Evolutionary conservation across 2,113 vertebrate species (phyloP).

Genomic region (Cryptotis parvus): DNA sequence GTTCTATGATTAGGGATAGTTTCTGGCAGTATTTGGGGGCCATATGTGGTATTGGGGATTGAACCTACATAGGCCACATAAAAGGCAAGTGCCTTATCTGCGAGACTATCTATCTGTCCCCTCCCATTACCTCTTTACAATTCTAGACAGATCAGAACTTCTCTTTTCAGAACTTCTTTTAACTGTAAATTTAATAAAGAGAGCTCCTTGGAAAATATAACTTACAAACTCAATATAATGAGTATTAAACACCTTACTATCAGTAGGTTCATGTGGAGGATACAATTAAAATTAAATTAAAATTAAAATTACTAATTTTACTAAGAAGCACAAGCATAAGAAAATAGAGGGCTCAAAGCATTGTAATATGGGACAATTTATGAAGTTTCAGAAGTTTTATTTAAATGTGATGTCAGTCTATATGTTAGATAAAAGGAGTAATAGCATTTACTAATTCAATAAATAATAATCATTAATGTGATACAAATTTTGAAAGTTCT

Average conservation of each 20-base stretch:
- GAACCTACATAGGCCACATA: too few relatives aligned
- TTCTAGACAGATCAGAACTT: background rate
- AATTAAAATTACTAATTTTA: too few relatives aligned
- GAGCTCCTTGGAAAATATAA: background rate
- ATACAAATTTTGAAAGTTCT: background rate
- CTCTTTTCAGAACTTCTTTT: slow-evolving; percentile 4
- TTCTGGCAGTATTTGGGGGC: too few relatives aligned
- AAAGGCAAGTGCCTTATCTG: too few relatives aligned
- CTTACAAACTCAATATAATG: background rate
- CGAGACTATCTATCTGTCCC: too few relatives aligned
- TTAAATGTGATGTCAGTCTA: background rate
- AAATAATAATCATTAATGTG: background rate
- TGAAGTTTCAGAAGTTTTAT: background rate
- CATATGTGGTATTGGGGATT: too few relatives aligned
- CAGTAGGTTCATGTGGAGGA: background rate
- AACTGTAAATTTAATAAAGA: slow-evolving; percentile 41
- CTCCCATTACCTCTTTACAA: background rate
- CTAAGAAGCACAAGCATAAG: slow-evolving; percentile 18
- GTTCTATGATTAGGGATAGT: too few relatives aligned
- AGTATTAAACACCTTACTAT: too few relatives aligned
- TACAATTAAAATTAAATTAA: too few relatives aligned
- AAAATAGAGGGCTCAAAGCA: background rate
- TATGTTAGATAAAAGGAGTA: background rate
- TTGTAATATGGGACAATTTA: background rate
- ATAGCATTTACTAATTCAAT: background rate